Base-by-base conservation (phyloP, 1,140 invertebrate genomes). In the Hypothenemus hampei region DNA sequence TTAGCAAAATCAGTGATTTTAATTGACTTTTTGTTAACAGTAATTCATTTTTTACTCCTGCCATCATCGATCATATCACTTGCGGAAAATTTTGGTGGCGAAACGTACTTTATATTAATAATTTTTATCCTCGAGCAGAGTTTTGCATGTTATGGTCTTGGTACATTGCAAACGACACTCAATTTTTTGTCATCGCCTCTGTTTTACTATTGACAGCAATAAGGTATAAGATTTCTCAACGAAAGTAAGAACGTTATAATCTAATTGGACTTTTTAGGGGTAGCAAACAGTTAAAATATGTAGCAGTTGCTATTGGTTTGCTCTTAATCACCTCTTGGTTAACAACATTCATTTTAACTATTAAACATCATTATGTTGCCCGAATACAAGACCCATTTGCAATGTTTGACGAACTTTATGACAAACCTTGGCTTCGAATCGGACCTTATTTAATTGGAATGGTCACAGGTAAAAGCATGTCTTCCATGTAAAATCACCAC, bases 161-260 rank as follows among this genome's bases (percentile, higher is more conserved):
- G 88, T 95, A 94, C 67, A 89, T 93, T 81, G 85, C 88, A 7
- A 89, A 93, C 60, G 89, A 97, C 61, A 96, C 93, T 59, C 92
- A 94, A 68, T 90, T 91, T 66, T 90, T 87, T 68, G 77, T 87
- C 3, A 76, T 90, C 47, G 86, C 85, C 6, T 80, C 84, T 26
- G 70, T 89, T 41, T 65, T 90, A 4, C 72, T 91, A 24, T 69
- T 87, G 2, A 72, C 89, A n/a, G 87, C 86, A 35, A 79, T 83
- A n/a, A 86, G 81, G 81, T 89, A n/a, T n/a, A 75, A 75, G 76
- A 40, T 54, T 48, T 11, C 10, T 33, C 10, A 33, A 43, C 15
- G 4, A 53, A 29, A 31, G 3, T 31, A 31, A 31, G 3, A 31
- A 1, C 26, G 13, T 31, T 31, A 3, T 31, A 1, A 8, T 13